Percentiles rank a stretch among this genome's conserved stretches.
phyloP scores from a whole-genome alignment of 1,140 invertebrate genomes.

The Pseudomyrmex concolor region DNA sequence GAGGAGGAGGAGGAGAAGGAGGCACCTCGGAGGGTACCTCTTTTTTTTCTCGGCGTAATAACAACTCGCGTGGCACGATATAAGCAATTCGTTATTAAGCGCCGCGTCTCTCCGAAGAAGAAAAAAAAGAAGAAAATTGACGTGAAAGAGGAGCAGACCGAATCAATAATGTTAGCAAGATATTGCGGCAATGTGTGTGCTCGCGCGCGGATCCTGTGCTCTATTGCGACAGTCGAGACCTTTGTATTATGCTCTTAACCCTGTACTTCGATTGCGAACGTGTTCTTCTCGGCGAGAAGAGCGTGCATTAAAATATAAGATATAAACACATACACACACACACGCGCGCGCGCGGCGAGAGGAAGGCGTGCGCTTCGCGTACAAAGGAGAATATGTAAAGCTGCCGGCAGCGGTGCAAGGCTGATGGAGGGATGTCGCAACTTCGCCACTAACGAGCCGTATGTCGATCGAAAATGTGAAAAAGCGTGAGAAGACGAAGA shows the following conservation, averaged over 20 bases:
- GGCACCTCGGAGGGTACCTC: not conserved
- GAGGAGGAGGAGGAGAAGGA: no score
- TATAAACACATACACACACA: constrained; percentile 31
- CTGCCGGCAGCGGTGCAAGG: not conserved
- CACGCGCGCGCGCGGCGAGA: not conserved
- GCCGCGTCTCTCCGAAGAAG: not conserved
- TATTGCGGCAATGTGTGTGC: constrained; percentile 27
- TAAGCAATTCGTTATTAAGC: constrained; percentile 1
- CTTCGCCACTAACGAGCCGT: constrained; percentile 15
- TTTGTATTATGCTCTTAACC: constrained; percentile 61
- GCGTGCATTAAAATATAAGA: constrained; percentile 24
- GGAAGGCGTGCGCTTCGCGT: not conserved
- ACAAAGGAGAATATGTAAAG: not conserved
- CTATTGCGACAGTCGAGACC: constrained; percentile 56
- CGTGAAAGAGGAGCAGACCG: constrained; percentile 55
- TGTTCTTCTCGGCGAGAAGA: not conserved
- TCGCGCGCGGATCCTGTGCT: constrained; percentile 31
- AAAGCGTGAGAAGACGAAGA: constrained; percentile 11
- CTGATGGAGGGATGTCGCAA: constrained; percentile 7
- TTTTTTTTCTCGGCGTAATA: constrained; percentile 20
- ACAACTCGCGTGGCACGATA: not conserved
- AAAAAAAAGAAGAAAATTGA: constrained; percentile 14
- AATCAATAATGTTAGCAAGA: constrained; percentile 43
- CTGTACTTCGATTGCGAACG: constrained; percentile 56
- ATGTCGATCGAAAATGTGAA: constrained; percentile 39